These are phyloP conservation scores for Ciconia nigra DNA, from an alignment of 2,797 vertebrate genomes.

Conservation along the genomic window DNA sequence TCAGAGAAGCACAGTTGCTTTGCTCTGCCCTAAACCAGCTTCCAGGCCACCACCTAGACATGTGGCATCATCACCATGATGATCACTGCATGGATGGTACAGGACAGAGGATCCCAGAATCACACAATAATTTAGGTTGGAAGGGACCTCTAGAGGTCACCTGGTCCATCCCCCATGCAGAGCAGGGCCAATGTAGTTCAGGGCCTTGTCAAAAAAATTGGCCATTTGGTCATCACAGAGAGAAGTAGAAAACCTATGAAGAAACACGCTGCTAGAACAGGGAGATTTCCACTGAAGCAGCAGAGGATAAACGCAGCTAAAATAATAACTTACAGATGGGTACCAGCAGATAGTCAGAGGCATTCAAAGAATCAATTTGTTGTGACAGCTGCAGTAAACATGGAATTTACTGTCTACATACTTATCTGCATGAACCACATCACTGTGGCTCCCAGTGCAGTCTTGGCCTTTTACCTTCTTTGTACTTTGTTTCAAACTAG, in stretches of 20 bases:
- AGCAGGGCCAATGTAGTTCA: neutral
- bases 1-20: neutral
- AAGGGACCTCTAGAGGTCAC: neutral
- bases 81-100: neutral
- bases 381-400: neutral
- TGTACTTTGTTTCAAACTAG: neutral
- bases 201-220: neutral
- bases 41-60: neutral
- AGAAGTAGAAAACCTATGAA: neutral
- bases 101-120: neutral
- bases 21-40: neutral
- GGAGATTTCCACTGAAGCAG: neutral
- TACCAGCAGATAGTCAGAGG: neutral
- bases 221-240: neutral
- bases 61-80: neutral
- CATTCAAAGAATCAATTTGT: neutral
- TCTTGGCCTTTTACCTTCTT: neutral
- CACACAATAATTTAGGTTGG: neutral
- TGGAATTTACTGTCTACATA: neutral
- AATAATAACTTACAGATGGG: neutral
- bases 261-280: neutral
- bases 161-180: fast-evolving
- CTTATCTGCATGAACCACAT: neutral
- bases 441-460: neutral
- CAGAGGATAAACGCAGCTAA: neutral